phyloP scores from a whole-genome alignment of 2,113 vertebrate species.

The Monopterus albus region DNA sequence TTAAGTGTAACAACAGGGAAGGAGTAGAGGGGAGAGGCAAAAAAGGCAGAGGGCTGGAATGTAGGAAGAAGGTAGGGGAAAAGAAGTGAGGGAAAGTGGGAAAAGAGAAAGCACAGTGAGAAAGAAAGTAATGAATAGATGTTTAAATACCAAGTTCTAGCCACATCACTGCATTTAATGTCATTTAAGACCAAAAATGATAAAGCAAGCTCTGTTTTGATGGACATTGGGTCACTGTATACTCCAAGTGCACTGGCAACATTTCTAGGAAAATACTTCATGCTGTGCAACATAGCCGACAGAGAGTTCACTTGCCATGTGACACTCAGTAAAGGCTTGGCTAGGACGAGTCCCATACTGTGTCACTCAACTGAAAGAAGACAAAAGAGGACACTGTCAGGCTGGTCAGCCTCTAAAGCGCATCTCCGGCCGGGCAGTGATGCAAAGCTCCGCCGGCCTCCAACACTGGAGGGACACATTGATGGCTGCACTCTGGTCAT shows the following conservation, averaged over 20 bases:
- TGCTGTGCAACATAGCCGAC: no score
- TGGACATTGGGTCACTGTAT: background rate
- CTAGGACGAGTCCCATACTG: background rate
- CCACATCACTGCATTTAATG: slow-evolving; percentile 29
- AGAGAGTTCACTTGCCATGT: no score
- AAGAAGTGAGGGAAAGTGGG: background rate
- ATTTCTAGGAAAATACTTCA: background rate
- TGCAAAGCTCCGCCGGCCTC: slow-evolving; percentile 44
- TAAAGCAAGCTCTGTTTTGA: background rate
- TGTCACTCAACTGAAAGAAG: background rate
- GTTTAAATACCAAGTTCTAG: slow-evolving; percentile 43
- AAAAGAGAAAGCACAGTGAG: background rate
- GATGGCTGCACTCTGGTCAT: slow-evolving; percentile 9
- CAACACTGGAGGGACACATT: slow-evolving; percentile 25
- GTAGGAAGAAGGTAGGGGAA: background rate
- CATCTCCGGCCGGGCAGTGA: background rate
- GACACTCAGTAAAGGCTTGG: no score
- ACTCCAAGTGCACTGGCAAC: background rate
- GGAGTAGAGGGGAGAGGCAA: background rate
- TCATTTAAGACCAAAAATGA: slow-evolving; percentile 32
- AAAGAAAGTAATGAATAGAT: background rate
- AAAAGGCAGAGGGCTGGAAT: background rate
- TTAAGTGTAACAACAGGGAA: no score
- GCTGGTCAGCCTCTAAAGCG: slow-evolving; percentile 8
- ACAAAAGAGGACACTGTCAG: background rate